Evolutionary conservation across 2,797 vertebrate species (phyloP).

Genomic region (Bovichtus diacanthus): DNA sequence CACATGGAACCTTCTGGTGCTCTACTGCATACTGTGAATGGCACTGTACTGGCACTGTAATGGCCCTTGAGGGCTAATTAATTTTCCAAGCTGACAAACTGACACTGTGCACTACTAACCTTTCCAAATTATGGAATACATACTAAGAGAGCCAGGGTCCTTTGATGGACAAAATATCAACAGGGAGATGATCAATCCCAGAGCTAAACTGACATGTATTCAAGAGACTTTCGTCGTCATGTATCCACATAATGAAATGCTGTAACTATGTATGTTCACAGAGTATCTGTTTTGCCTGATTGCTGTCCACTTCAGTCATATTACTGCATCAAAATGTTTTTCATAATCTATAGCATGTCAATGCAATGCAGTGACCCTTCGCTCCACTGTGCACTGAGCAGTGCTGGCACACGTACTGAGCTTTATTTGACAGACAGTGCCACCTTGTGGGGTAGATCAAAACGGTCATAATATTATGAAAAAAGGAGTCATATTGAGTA

Average conservation of each 20-base stretch:
- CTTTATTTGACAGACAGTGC: slow-evolving; percentile 59
- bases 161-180: slow-evolving; percentile 8
- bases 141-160: neutral
- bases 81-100: slow-evolving; percentile 68
- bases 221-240: no score
- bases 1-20: slow-evolving; percentile 42
- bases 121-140: slow-evolving; percentile 45
- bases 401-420: neutral
- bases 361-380: slow-evolving; percentile 9
- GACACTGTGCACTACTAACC: slow-evolving; percentile 53
- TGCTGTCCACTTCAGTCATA: neutral
- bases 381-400: slow-evolving; percentile 2
- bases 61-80: slow-evolving; percentile 75
- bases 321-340: neutral
- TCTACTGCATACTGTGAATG: slow-evolving; percentile 22
- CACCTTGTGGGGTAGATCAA: slow-evolving; percentile 43
- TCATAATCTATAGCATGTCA: neutral
- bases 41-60: slow-evolving; percentile 54
- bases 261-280: neutral
- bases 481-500: neutral
- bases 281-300: slow-evolving; percentile 6
- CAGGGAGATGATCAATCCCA: neutral
- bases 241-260: no score
- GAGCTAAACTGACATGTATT: neutral
- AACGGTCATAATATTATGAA: neutral